Base-by-base conservation (phyloP, 2,888 invertebrate genomes). In the Stegophylla sp. region DNA sequence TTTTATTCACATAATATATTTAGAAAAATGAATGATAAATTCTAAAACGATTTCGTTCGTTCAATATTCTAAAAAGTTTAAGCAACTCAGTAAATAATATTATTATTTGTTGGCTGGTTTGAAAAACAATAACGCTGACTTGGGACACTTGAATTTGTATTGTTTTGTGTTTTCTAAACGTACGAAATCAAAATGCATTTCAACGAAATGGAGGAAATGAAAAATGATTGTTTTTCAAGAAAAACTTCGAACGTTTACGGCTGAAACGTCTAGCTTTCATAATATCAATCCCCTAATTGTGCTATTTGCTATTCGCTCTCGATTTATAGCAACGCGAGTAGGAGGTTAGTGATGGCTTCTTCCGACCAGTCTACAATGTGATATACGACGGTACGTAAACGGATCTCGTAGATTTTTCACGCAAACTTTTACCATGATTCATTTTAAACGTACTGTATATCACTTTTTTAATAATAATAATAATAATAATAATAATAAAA, bases 381-480 rank as follows among this genome's bases (percentile, higher is more conserved):
- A 77, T 56, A 28, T 34, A 59, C 45, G 45, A 43, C n/a, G n/a
- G n/a, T n/a, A 67, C 43, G 28, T 59, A 59, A 56, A 59, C 51
- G 51, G 48, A 56, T 67, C 20, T 53, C n/a, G 28, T 51, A 64
- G 34, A 51, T 53, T 53, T 64, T 53, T 66, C 26, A 66, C 48
- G 12, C 28, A 20, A 77, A 77, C 77, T 77, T 77, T 77, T 45
- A 59, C 77, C 77, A 77, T 77, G 67, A 69, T 67, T 77, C 67
- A 67, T 77, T 67, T 67, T 69, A 67, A 77, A 77, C 28, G 77
- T 48, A 28, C 59, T 67, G 77, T 69, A 59, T 77, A 67, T 59
- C 67, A 77, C 56, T 67, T 67, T 76, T 67, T 59, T 9, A 28
- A 28, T 4, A n/a, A n/a, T n/a, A n/a, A n/a, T n/a, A n/a, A n/a